phyloP scores from a whole-genome alignment of 2,113 vertebrate genomes.

The Neoarius graeffei region DNA sequence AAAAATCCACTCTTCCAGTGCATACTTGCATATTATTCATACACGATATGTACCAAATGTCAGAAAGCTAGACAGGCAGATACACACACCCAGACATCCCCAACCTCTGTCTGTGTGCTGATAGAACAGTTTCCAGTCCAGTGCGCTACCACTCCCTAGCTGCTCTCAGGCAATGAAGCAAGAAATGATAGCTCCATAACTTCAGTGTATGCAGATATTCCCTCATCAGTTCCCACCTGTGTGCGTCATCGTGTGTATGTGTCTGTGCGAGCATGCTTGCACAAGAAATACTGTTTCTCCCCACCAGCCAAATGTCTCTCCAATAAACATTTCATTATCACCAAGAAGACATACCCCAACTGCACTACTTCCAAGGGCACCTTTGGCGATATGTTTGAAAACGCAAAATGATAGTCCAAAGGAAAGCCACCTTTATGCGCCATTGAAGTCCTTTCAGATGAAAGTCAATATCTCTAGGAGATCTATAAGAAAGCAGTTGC shows the following conservation, averaged over 20 bases:
- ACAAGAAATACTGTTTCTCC: conserved; percentile 12
- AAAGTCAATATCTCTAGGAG: not conserved
- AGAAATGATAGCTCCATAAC: conserved; percentile 64
- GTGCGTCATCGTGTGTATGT: not conserved
- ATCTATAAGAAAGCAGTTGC: not conserved
- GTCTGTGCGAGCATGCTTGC: not conserved
- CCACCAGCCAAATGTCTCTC: conserved; percentile 8
- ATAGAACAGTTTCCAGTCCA: conserved; percentile 68
- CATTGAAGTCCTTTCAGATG: not conserved
- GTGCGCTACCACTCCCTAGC: conserved; percentile 66
- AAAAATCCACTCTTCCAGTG: not conserved
- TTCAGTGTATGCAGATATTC: conserved; percentile 65
- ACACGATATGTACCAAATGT: not conserved
- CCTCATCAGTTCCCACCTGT: conserved; percentile 48
- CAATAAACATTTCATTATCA: conserved; percentile 43
- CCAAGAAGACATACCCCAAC: conserved; percentile 8
- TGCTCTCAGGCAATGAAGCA: conserved; percentile 68
- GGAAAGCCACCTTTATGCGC: not conserved
- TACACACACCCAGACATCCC: not conserved
- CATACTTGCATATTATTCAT: not conserved
- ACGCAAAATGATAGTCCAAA: not conserved
- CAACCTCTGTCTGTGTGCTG: conserved; percentile 28
- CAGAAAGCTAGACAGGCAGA: not conserved
- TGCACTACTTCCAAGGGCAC: conserved; percentile 8
- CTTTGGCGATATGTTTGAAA: conserved; percentile 1